Percentiles rank a stretch among this genome's conserved stretches.
Evolutionary conservation across 2,888 invertebrate genomes (phyloP).

Genomic region (Venustoraphidia nigricollis): DNA sequence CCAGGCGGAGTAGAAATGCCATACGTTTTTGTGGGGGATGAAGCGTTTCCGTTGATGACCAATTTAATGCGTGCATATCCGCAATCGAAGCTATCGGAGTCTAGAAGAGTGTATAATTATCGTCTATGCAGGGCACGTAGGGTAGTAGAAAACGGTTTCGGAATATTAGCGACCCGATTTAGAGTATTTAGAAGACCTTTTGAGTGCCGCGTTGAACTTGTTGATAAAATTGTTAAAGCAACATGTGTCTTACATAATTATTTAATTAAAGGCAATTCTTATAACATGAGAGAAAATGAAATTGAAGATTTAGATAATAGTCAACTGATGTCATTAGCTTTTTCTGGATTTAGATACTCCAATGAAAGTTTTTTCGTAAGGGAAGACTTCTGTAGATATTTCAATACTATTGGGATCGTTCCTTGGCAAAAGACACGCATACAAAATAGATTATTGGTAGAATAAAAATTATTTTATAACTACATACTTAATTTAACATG

Average conservation of each 20-base stretch:
- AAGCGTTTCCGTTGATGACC: constrained; percentile 14
- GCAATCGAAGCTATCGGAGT: constrained; percentile 5
- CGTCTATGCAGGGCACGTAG: constrained; percentile 10
- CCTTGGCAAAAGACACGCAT: too few relatives aligned
- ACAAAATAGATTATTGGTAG: too few relatives aligned
- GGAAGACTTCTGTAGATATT: too few relatives aligned
- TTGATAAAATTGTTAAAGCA: constrained; percentile 4
- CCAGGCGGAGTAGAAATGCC: constrained; percentile 9
- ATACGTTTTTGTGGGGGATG: constrained; percentile 15
- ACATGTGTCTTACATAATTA: constrained; percentile 6
- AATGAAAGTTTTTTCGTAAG: too few relatives aligned
- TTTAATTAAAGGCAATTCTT: too few relatives aligned
- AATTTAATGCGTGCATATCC: constrained; percentile 14
- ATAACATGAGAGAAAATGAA: too few relatives aligned
- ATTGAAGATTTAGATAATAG: too few relatives aligned
- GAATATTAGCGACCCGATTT: constrained; percentile 6
- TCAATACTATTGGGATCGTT: too few relatives aligned
- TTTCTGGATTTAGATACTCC: too few relatives aligned
- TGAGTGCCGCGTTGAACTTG: constrained; percentile 2
- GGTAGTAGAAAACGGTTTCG: constrained; percentile 6
- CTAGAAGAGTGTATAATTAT: constrained; percentile 10
- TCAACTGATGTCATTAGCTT: too few relatives aligned
- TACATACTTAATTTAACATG: too few relatives aligned
- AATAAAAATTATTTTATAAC: too few relatives aligned
- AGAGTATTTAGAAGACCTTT: constrained; percentile 6